Conservation (phyloP, 2,888 invertebrate species). For the Embidobia sp. region DNA sequence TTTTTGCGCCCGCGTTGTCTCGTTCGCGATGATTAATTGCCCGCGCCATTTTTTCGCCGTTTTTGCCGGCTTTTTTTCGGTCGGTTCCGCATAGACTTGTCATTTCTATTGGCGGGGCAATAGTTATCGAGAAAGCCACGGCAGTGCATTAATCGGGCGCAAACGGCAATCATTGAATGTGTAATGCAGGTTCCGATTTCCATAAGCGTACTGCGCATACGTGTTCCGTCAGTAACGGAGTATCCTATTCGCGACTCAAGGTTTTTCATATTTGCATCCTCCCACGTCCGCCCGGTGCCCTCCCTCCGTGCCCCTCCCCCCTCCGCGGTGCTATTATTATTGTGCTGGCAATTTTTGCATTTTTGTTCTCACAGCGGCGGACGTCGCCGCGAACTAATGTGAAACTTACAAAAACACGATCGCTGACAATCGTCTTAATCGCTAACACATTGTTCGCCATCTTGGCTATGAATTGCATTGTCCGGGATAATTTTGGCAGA, state of each 20-base stretch:
- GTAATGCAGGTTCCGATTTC: conserved; percentile 62
- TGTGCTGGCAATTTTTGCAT: conserved; percentile 54
- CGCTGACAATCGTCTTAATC: conserved; percentile 32
- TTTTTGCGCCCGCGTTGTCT: too few species aligned
- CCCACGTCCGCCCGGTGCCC: conserved; percentile 59
- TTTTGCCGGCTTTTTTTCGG: conserved; percentile 11
- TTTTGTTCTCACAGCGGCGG: conserved; percentile 57
- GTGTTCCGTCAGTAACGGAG: conserved; percentile 43
- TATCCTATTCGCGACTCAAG: conserved; percentile 69
- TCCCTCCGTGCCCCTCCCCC: conserved; percentile 39
- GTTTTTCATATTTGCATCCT: conserved; percentile 73
- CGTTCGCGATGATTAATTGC: too few species aligned
- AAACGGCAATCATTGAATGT: conserved; percentile 66
- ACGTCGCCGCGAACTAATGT: conserved; percentile 29
- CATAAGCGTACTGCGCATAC: conserved; percentile 59
- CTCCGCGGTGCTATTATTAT: conserved; percentile 37
- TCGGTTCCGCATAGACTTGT: conserved; percentile 24
- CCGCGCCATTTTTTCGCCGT: too few species aligned
- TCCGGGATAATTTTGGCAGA: too few species aligned
- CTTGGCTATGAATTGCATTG: conserved; percentile 33
- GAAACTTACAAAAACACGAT: conserved; percentile 38
- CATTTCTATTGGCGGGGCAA: conserved; percentile 21
- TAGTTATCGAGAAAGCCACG: conserved; percentile 50
- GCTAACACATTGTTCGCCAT: conserved; percentile 34
- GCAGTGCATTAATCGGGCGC: conserved; percentile 61